Base-by-base conservation (phyloP, 1,140 invertebrate genomes). In the Druon quercuslanigerum region DNA sequence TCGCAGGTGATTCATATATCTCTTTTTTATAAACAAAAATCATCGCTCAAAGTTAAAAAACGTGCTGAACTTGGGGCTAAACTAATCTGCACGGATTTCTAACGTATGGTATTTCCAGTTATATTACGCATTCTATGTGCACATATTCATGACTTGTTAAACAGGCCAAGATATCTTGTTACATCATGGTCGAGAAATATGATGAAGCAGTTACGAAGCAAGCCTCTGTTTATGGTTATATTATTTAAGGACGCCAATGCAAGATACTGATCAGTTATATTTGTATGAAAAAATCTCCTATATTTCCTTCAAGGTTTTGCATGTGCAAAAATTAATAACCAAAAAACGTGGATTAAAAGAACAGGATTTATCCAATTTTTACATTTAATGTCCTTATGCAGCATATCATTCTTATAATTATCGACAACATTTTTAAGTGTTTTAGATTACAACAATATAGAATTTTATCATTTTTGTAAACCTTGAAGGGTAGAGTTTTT, bases 1-100 rank as follows among this genome's bases (percentile, higher is more conserved):
- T 78, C 25, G 52, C n/a, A 74, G 51, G 51, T 75, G 76, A 81
- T 60, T 52, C 20, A 71, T 33, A 51, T 54, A 19, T 57, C 17
- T 57, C 50, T 75, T 51, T 19, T 70, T 56, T 52, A 54, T 51
- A 66, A 66, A 66, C 60, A 33, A 66, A 66, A 66, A 66, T 66
- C 60, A 66, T 66, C 33, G 60, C 60, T 66, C 33, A 66, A 66
- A 66, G 25, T 66, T 66, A 46, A 66, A 40, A 14, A 14, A 40
- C 60, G 60, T 66, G 60, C 60, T 66, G 14, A 66, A 66, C 60
- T 66, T 66, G 33, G 60, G 60, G 40, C 60, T 66, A 66, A 66
- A 66, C 60, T 66, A 66, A 66, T 40, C 9, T 33, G 40, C 60
- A 40, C 33, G 60, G 33, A 40, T 40, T 40, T 66, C 60, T 66